Evolutionary conservation across 2,113 vertebrate species (phyloP), one percentile per base, ranked within the genome.

Genomic region (Microcebus murinus): DNA sequence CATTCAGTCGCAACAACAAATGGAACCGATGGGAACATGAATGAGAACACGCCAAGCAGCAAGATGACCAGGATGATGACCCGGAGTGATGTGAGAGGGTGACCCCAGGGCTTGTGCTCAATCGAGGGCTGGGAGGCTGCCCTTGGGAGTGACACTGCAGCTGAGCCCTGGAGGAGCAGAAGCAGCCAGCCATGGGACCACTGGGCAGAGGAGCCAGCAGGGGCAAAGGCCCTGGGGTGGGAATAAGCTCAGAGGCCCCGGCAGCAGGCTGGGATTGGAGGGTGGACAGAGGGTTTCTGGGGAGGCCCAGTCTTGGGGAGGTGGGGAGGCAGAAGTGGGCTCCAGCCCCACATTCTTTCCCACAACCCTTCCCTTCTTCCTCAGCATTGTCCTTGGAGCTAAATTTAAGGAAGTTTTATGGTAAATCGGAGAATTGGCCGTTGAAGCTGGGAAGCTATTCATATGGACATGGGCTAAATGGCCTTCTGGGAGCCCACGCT

Each of bases 401-500:
- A 29, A 50, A 94, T 74, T 71, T 55, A 77, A 94, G 87, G 76
- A 81, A 45, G 29, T 74, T 96, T 92, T 79, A 87, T 82, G 84
- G 67, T 77, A 94, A 97, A 93, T 85, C 87, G 68, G 94, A 90
- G 71, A 91, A 76, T 25, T 55, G 55, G 67, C 57, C 59, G 12
- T 10, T 81, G 76, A 94, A 17, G 65, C 81, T 4, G 8, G 71
- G 84, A 68, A 50, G 25, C 59, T 39, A 36, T 96, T 84, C 88
- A 89, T 65, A 13, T 12, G 65, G 68, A 79, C 86, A 21, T 31
- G 27, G 23, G 90, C 42, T 95, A 92, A 97, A 82, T 18, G 79
- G 87, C 67, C 95, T 95, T 90, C 80, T 87, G 94, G 96, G 96
- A 96, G 71, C 87, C 87, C 45, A 97, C 68, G 71, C 80, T 83